A percentile compares a stretch with the other conserved stretches of the same genome.
These are phyloP conservation scores for Eonycteris spelaea DNA, from an alignment of 2,113 vertebrate genomes.

Conservation along the genomic window DNA sequence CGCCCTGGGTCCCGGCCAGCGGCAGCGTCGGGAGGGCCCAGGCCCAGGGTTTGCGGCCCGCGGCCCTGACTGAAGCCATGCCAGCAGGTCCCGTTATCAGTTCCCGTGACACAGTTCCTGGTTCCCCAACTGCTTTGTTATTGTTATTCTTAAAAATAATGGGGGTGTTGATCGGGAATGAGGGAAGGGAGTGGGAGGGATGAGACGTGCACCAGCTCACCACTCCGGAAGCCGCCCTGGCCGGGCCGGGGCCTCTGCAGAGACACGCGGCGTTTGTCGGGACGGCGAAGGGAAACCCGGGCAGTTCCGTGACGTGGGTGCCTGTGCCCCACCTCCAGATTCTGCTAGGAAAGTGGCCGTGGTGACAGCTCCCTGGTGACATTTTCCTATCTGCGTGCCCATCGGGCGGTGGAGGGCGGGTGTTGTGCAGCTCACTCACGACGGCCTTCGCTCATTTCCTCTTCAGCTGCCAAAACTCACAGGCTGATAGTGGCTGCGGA, in stretches of 20 bases:
- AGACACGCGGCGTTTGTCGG: conserved; percentile 72
- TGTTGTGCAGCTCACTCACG: conserved; percentile 73
- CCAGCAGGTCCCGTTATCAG: conserved; percentile 35
- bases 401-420: conserved; percentile 75
- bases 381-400: conserved; percentile 77
- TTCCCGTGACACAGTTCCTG: conserved; percentile 70
- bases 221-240: conserved; percentile 77
- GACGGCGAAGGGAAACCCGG: conserved; percentile 62
- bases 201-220: not conserved
- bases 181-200: conserved; percentile 32
- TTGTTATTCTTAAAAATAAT: conserved; percentile 60
- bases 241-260: conserved; percentile 64
- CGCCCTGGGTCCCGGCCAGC: not conserved
- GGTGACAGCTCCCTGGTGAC: conserved; percentile 71
- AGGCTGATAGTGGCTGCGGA: conserved; percentile 82
- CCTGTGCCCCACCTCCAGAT: conserved; percentile 60
- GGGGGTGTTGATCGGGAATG: conserved; percentile 41
- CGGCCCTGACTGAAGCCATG: not conserved
- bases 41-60: not conserved
- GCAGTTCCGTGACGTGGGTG: conserved; percentile 74
- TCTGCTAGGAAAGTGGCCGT: conserved; percentile 57
- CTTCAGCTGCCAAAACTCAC: conserved; percentile 91
- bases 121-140: conserved; percentile 42
- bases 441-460: conserved; percentile 91
- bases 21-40: not conserved